Evolutionary conservation across 2,797 vertebrate species (phyloP), one percentile per base, ranked within the genome.

Genomic region (Sebastes vulpes): DNA sequence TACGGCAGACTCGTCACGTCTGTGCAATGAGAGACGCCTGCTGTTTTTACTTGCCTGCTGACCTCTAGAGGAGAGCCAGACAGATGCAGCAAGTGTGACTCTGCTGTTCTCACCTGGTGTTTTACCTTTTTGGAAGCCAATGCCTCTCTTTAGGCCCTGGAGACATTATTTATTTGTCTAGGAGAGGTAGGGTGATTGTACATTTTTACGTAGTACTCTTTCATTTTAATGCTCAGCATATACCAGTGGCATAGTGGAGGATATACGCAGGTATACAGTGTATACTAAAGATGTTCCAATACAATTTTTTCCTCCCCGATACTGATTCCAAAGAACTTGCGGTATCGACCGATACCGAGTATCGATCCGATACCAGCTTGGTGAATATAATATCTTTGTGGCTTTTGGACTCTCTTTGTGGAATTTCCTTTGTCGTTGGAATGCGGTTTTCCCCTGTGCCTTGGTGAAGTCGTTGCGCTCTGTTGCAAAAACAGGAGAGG

Each of bases 1-100:
- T 82, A 61, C 31, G 32, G 42, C 52, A 77, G 8, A 63, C 65
- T 54, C 63, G 12, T 68, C 18, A 26, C 2, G 3, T 20, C 32
- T 56, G 14, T 75, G 67, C 50, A 54, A 21, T 46, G 31, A 73
- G 74, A 63, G 63, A 52, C 48, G 21, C 38, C 57, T 79, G 31
- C 46, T 12, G 48, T 3, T 42, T 23, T 64, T 57, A 31, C 50
- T 42, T 56, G 29, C 56, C 60, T 83, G 59, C 63, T 74, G 85
- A 82, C 77, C 53, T 81, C 77, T 77, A 68, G 64, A 63, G 78
- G 75, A 42, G 57, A 84, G 63, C 4, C 31, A 53, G 26, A 61
- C 54, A 52, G 54, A 78, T 56, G 11, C 66, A 60, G 60, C 65
- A 48, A 76, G 60, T 60, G 72, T 57, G 64, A 75, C 64, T 87